Evolutionary conservation across 2,888 invertebrate genomes (phyloP).

Genomic region (Pomacea canaliculata): DNA sequence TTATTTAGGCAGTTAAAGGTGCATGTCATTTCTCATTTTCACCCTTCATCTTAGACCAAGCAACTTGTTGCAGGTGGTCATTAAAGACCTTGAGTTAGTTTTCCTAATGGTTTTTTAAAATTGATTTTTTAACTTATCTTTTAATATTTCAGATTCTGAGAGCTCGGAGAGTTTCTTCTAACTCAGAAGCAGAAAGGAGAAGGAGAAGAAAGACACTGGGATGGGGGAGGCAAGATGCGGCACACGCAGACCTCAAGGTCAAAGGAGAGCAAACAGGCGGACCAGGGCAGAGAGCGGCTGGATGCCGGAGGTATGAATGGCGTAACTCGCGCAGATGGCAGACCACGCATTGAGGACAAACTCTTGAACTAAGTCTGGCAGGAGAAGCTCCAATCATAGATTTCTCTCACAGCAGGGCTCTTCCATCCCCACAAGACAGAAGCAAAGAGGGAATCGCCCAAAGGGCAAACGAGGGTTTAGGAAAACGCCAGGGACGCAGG

Average conservation of each 20-base stretch:
- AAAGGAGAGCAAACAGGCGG: slow-evolving; percentile 9
- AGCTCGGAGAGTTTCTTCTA: slow-evolving; percentile 37
- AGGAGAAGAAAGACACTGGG: slow-evolving; percentile 10
- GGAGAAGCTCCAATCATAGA: slow-evolving; percentile 26
- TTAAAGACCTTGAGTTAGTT: too few relatives aligned
- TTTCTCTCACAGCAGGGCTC: neutral
- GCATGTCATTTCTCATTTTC: too few relatives aligned
- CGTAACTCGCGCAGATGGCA: slow-evolving; percentile 6
- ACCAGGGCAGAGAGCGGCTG: too few relatives aligned
- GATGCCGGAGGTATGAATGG: slow-evolving; percentile 17
- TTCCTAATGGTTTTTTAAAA: too few relatives aligned
- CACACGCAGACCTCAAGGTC: neutral
- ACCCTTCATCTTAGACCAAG: too few relatives aligned
- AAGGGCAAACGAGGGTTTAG: slow-evolving; percentile 20
- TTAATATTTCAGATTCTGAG: slow-evolving; percentile 39
- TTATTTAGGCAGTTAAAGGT: too few relatives aligned
- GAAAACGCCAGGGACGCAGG: slow-evolving; percentile 20
- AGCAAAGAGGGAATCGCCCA: slow-evolving; percentile 20
- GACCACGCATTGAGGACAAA: slow-evolving; percentile 21
- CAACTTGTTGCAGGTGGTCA: too few relatives aligned
- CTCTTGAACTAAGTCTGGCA: slow-evolving; percentile 32
- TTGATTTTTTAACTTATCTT: too few relatives aligned
- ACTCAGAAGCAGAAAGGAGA: slow-evolving; percentile 30
- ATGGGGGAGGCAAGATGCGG: slow-evolving; percentile 11
- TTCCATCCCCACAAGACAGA: slow-evolving; percentile 3